Conservation (phyloP, 2,888 invertebrate species). For the Eupithecia inturbata region DNA sequence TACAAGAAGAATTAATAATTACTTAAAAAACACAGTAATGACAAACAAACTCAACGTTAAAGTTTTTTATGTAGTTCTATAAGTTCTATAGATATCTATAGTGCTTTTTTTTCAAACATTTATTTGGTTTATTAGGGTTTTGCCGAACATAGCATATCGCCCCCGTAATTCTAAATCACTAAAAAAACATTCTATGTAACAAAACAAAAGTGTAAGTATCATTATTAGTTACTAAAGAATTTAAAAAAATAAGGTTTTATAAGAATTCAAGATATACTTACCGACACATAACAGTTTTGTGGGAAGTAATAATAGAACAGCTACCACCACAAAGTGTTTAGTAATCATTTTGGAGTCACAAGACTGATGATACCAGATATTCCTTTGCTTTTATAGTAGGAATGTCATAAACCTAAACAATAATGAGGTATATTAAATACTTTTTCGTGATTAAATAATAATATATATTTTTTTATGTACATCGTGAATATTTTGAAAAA, state of each 20-base stretch:
- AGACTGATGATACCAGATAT: constrained; percentile 36
- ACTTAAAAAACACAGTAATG: background rate
- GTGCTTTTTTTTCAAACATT: too few species aligned
- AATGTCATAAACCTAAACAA: constrained; percentile 41
- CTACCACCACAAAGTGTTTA: constrained; percentile 36
- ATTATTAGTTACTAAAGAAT: background rate
- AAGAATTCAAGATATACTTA: background rate
- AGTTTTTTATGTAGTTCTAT: background rate
- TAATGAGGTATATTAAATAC: background rate
- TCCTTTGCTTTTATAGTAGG: constrained; percentile 41
- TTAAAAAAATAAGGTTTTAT: background rate
- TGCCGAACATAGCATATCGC: too few species aligned
- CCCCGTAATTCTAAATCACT: too few species aligned
- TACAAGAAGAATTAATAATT: background rate
- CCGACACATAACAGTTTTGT: constrained; percentile 26
- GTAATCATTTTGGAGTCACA: constrained; percentile 43
- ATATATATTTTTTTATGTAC: constrained; percentile 6
- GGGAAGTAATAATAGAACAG: constrained; percentile 44
- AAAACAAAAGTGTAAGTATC: background rate
- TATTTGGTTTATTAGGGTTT: too few species aligned
- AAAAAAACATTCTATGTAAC: too few species aligned
- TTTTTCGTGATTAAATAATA: constrained; percentile 30
- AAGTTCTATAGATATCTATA: too few species aligned
- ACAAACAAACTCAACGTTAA: background rate
- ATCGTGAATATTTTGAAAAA: constrained; percentile 20